Evolutionary conservation across 1,140 invertebrate species (phyloP), one percentile per base, ranked within the genome.

Genomic region (Zaprionus kolodkinae): DNA sequence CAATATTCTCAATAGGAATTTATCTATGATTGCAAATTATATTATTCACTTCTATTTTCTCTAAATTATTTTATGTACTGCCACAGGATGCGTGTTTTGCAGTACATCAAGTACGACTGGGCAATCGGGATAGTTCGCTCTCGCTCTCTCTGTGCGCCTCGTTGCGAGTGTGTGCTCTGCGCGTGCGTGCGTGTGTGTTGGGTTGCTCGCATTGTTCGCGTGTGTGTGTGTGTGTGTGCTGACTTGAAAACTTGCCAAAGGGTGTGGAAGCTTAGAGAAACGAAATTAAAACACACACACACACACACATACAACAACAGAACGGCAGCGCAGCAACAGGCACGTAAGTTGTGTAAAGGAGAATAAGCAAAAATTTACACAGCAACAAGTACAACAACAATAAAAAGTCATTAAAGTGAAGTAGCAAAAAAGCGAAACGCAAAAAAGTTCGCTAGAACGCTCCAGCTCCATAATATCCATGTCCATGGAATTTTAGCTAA

Each of bases 181-280:
- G 48, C 52, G n/a, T 63, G 27, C 27, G 27, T 21, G 1, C 40
- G 36, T 15, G 57, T n/a, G 35, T 64, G 69, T 43, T 43, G n/a
- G n/a, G 13, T 43, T 57, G 40, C 60, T n/a, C 50, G 21, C 11
- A 3, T 30, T 33, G 4, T 30, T 13, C 27, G 2, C 45, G 40
- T 40, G 30, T 62, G 38, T 57, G 40, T 67, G 62, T 48, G 52
- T 52, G 60, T n/a, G n/a, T 45, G 25, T 54, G 68, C 57, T 50
- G 72, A 71, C 68, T 86, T 87, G 76, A 76, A 82, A 83, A 69
- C 66, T 77, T 87, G 83, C 79, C 76, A 88, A 87, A 88, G 84
- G 80, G 83, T 82, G 83, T 87, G 64, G 74, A 65, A 61, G 55
- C 68, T 63, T 72, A 68, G 63, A 77, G 64, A 79, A 67, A 56